Evolutionary conservation across 1,140 invertebrate species (phyloP), one percentile per base, ranked within the genome.

Genomic region (Gryon sp.): DNA sequence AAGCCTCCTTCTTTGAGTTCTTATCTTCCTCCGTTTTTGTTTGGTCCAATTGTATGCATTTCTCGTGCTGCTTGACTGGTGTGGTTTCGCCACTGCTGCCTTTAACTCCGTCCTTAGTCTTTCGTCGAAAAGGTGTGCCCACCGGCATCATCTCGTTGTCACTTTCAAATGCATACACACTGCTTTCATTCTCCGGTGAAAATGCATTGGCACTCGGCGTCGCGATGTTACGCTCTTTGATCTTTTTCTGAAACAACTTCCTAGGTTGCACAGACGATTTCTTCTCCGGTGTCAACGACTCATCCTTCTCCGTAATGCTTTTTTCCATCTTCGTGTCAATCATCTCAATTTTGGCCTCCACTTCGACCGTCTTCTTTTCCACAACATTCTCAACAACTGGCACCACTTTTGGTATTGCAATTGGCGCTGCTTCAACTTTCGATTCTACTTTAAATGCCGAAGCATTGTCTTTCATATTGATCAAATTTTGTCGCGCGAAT

Each of bases 151-250:
- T 70, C 63, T 90, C 90, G 66, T 84, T 89, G 8, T 91, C 92
- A 26, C 91, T 92, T 62, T 93, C 91, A 83, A 94, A 94, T 0
- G 93, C 92, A 78, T 93, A 93, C 20, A 93, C 92, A 74, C 92
- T 93, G 28, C 91, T 92, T 77, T 94, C 92, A 78, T 93, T 93
- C 68, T 92, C 91, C 0, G 91, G 91, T 0, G 92, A 93, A 83
- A 93, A 93, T 1, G 93, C 92, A 63, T 90, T 91, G 0, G 89
- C 82, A 76, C 88, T 92, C 4, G 89, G 89, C 2, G 70, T 83
- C 7, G 75, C 79, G 11, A 77, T 80, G 50, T 87, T 89, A 12
- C 86, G 83, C 72, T 89, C 89, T 52, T 88, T 90, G 19, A 90
- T 89, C 78, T 90, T 91, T 19, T 86, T 88, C 81, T 89, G 87